These are phyloP conservation scores for Kryphioiulus occultus DNA, from an alignment of 2,888 invertebrate species.

Conservation along the genomic window DNA sequence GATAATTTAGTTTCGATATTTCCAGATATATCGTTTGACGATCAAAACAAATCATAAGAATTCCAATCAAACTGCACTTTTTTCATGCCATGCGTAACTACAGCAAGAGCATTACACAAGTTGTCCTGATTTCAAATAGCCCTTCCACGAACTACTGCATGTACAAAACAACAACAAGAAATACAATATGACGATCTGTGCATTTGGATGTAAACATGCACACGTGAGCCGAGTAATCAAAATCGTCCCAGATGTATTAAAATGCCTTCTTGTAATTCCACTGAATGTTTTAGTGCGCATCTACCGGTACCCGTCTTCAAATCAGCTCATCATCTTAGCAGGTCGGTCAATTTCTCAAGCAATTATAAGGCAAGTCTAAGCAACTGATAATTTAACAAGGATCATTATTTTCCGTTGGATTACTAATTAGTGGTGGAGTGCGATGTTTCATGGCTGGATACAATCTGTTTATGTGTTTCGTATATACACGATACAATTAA, in stretches of 20 bases:
- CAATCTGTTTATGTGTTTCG: too few species aligned
- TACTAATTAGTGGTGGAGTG: too few species aligned
- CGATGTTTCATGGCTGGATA: too few species aligned
- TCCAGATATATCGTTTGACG: not conserved
- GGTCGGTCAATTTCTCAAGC: not conserved
- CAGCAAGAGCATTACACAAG: not conserved
- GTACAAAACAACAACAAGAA: not conserved
- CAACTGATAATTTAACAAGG: too few species aligned
- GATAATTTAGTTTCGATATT: not conserved
- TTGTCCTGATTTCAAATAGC: not conserved
- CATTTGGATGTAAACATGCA: not conserved
- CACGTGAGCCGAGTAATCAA: not conserved
- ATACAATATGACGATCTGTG: not conserved
- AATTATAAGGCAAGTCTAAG: not conserved
- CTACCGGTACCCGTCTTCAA: not conserved
- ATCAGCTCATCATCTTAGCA: not conserved
- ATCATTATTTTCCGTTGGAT: too few species aligned
- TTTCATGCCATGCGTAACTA: not conserved
- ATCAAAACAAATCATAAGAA: not conserved
- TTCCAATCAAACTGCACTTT: not conserved
- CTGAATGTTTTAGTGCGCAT: not conserved
- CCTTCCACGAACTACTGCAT: not conserved
- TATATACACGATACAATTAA: too few species aligned
- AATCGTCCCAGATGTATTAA: not conserved
- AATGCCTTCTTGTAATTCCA: not conserved